Percentiles rank a stretch among this genome's conserved stretches.
Evolutionary conservation across 2,113 vertebrate genomes (phyloP).

Genomic region (Axis porcinus): DNA sequence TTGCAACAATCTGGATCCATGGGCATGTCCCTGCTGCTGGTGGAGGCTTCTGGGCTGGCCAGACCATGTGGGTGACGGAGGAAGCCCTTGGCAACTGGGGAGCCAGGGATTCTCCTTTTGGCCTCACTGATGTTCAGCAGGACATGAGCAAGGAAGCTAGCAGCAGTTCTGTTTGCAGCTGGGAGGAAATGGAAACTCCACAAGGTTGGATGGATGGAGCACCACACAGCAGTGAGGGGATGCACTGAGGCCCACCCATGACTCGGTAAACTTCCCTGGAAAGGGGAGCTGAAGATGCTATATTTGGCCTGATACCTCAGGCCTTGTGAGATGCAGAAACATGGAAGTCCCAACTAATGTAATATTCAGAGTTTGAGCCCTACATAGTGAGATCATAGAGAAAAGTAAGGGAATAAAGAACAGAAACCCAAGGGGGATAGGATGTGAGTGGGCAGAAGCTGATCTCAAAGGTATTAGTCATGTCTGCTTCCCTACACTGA

Average conservation of each 20-base stretch:
- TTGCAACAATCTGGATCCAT: neutral
- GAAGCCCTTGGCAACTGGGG: neutral
- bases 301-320: neutral
- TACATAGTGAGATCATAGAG: neutral
- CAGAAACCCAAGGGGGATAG: neutral
- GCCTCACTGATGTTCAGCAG: neutral
- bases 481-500: neutral
- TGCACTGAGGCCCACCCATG: neutral
- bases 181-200: neutral
- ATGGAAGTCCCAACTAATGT: neutral
- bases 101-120: neutral
- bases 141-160: neutral
- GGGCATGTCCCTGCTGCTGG: neutral
- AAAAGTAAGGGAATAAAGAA: neutral
- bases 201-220: neutral
- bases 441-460: neutral
- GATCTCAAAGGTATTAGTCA: neutral
- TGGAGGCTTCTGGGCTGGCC: neutral
- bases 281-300: neutral
- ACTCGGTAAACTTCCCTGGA: neutral
- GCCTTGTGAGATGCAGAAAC: neutral
- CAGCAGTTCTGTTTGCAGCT: neutral
- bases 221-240: neutral
- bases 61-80: neutral
- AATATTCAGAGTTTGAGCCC: neutral